Percentiles rank a stretch among this genome's conserved stretches.
phyloP scores from a whole-genome alignment of 2,888 invertebrate genomes.

The Chirona hameri region DNA sequence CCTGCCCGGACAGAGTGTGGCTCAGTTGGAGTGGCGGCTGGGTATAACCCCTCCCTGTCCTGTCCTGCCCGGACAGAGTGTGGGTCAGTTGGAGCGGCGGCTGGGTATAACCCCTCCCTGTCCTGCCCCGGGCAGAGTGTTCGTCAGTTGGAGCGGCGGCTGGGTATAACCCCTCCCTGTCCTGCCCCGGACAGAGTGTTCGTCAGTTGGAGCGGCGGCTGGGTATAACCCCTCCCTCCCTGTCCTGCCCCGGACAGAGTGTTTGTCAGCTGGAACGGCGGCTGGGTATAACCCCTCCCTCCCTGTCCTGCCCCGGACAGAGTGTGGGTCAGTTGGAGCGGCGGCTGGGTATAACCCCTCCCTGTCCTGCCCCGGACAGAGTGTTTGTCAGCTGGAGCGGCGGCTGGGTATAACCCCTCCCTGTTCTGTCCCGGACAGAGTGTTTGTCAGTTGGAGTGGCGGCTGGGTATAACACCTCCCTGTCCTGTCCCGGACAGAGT shows the following conservation, averaged over 20 bases:
- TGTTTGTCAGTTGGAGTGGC: too few relatives aligned
- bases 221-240: conserved; percentile 66
- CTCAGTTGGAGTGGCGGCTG: too few relatives aligned
- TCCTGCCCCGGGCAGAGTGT: background rate
- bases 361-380: background rate
- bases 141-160: too few relatives aligned
- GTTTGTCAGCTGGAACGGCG: too few relatives aligned
- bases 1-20: too few relatives aligned
- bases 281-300: background rate
- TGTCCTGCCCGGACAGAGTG: too few relatives aligned
- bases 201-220: conserved; percentile 57
- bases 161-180: background rate
- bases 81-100: too few relatives aligned
- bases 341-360: conserved; percentile 68
- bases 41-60: too few relatives aligned
- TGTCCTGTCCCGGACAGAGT: too few relatives aligned
- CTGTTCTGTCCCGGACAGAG: too few relatives aligned
- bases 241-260: background rate
- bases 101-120: conserved; percentile 51
- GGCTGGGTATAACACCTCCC: background rate
- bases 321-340: conserved; percentile 55
- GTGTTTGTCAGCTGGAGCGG: background rate
- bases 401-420: background rate
- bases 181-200: conserved; percentile 52
- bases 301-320: conserved; percentile 44